Evolutionary conservation across 1,140 invertebrate species (phyloP), one percentile per base, ranked within the genome.

Genomic region (Platyscapa corneri): DNA sequence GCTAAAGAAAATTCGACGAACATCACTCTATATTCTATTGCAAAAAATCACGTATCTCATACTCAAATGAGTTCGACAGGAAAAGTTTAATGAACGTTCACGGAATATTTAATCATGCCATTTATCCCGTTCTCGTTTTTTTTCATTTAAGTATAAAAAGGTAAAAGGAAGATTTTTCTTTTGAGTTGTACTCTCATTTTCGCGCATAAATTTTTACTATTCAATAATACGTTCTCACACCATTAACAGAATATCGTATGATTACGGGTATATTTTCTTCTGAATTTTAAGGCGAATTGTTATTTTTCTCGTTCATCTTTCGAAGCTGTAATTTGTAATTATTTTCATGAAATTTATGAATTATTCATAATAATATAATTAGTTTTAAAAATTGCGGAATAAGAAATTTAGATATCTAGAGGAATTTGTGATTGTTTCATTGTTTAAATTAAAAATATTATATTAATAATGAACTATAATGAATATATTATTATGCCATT

Each of bases 21-120:
- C 16, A 34, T n/a, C 34, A n/a, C 46, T 27, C 72, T 83, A 83
- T 76, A 76, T 83, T 83, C 37, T 83, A 76, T 76, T 46, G 53
- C 37, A 32, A 34, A 70, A 65, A 83, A 77, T 83, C 72, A 83
- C 82, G 53, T 82, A 60, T 37, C 81, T 39, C 53, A 0, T 37
- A 27, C 37, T 72, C 42, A 37, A 56, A n/a, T n/a, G 74, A 65
- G 82, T 32, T 76, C 8, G 56, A 83, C 14, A 64, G 72, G 27
- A 76, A 84, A 84, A 78, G 64, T 84, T 84, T 70, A 49, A 78
- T 56, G 42, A 42, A 78, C 75, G 75, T 78, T 20, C 56, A 7
- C 10, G 10, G 75, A 84, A 78, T 78, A 78, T 78, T 78, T 84
- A 70, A 84, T 78, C 74, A 18, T 3, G 7, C 20, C n/a, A 46